Percentiles rank a stretch among this genome's conserved stretches.
phyloP scores from a whole-genome alignment of 1,140 invertebrate genomes.

The Dryas iulia region DNA sequence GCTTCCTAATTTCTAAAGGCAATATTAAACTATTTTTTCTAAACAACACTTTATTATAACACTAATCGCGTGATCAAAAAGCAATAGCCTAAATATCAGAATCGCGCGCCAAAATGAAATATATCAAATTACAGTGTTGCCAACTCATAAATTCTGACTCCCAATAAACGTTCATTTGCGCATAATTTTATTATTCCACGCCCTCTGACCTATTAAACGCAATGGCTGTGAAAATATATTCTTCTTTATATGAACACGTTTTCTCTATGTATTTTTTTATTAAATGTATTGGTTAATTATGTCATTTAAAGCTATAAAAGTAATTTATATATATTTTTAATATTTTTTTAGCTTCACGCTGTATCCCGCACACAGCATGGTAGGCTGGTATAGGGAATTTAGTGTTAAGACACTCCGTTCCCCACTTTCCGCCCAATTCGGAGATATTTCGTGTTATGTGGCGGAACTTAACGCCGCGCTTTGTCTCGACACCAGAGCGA shows the following conservation, averaged over 20 bases:
- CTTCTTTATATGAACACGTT: neutral
- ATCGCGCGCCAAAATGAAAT: neutral
- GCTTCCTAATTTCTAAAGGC: too few species aligned
- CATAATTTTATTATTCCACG: slow-evolving; percentile 3
- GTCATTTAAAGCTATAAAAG: neutral
- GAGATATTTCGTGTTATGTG: too few species aligned
- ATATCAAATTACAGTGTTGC: slow-evolving; percentile 2
- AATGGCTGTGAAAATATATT: neutral
- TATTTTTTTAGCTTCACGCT: too few species aligned
- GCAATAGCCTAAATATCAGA: neutral
- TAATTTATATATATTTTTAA: too few species aligned
- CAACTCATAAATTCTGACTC: neutral
- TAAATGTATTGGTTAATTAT: neutral
- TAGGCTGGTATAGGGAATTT: too few species aligned
- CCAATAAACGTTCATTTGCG: slow-evolving; percentile 3
- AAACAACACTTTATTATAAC: neutral
- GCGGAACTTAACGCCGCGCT: too few species aligned
- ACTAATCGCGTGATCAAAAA: neutral
- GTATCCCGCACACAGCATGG: too few species aligned
- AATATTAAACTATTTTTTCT: too few species aligned
- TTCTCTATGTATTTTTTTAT: neutral
- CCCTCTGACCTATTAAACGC: slow-evolving; percentile 2
- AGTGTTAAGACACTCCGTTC: too few species aligned
- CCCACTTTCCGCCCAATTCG: too few species aligned
- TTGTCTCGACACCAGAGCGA: too few species aligned